Evolutionary conservation across 2,113 vertebrate genomes (phyloP).

Genomic region (Anthoscopus minutus): DNA sequence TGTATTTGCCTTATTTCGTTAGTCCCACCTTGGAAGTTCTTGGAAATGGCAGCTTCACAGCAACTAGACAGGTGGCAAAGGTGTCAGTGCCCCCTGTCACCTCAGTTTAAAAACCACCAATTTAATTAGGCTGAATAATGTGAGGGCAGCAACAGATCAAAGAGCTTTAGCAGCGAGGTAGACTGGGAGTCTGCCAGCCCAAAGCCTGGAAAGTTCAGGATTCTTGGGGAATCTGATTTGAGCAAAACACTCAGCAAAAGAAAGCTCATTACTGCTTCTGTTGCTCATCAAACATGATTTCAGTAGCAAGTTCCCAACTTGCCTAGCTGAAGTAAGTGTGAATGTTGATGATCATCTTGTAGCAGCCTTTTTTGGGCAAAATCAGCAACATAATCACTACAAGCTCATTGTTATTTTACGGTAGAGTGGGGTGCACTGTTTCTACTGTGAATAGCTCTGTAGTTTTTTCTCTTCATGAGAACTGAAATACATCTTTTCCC

Average conservation of each 20-base stretch:
- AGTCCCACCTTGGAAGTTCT: slow-evolving; percentile 22
- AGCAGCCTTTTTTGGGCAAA: not conserved
- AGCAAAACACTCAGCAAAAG: not conserved
- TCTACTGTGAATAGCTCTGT: slow-evolving; percentile 15
- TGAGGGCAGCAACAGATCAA: not conserved
- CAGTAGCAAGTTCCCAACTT: not conserved
- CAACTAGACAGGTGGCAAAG: not conserved
- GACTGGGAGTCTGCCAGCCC: not conserved
- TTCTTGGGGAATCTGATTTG: not conserved
- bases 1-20: slow-evolving; percentile 13
- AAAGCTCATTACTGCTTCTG: not conserved
- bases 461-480: slow-evolving; percentile 51
- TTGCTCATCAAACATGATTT: not conserved
- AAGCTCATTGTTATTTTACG: not conserved
- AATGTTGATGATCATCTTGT: not conserved
- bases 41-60: slow-evolving; percentile 6
- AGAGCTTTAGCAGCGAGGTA: not conserved
- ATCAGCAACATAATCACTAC: not conserved
- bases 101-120: not conserved
- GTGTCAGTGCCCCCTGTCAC: not conserved
- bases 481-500: slow-evolving; percentile 19
- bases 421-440: not conserved
- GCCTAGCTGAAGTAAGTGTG: not conserved
- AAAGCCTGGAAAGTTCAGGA: not conserved
- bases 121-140: not conserved